A percentile compares a stretch with the other conserved stretches of the same genome.
These are phyloP conservation scores for Pachyseris speciosa DNA, from an alignment of 64 coral and sea anemone genomes.

Conservation along the genomic window DNA sequence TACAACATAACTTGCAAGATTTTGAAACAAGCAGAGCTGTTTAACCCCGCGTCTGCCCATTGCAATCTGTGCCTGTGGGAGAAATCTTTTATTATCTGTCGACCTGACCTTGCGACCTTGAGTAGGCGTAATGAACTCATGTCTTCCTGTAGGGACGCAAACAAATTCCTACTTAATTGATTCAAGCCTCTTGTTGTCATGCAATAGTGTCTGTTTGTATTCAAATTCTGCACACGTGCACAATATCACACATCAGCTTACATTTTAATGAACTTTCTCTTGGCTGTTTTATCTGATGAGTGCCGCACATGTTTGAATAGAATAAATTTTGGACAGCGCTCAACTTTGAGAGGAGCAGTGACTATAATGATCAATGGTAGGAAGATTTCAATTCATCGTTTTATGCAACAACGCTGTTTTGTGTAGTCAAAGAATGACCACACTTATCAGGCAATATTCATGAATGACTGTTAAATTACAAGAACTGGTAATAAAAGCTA, in stretches of 20 bases:
- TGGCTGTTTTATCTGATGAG: no score
- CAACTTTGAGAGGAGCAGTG: no score
- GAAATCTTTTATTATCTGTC: conserved; percentile 64
- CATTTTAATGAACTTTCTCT: no score
- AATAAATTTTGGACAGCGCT: no score
- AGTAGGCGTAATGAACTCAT: conserved; percentile 59
- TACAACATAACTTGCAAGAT: conserved; percentile 56
- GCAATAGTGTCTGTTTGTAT: not conserved
- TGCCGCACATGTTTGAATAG: no score
- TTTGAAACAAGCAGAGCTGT: conserved; percentile 45
- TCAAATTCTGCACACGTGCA: not conserved
- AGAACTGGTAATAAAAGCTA: no score
- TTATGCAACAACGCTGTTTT: no score
- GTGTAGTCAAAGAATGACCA: no score
- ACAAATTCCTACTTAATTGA: conserved; percentile 46
- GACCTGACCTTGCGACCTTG: conserved; percentile 43
- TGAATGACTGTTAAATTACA: no score
- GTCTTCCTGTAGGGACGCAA: conserved; percentile 69
- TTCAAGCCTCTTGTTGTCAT: conserved; percentile 42
- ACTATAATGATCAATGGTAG: no score
- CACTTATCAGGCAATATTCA: no score
- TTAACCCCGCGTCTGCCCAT: conserved; percentile 38
- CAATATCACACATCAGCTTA: not conserved
- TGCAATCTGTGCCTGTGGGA: conserved; percentile 66
- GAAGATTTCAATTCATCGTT: no score